Base-by-base conservation (phyloP, 2,113 vertebrate species). In the Colinus virginianus region DNA sequence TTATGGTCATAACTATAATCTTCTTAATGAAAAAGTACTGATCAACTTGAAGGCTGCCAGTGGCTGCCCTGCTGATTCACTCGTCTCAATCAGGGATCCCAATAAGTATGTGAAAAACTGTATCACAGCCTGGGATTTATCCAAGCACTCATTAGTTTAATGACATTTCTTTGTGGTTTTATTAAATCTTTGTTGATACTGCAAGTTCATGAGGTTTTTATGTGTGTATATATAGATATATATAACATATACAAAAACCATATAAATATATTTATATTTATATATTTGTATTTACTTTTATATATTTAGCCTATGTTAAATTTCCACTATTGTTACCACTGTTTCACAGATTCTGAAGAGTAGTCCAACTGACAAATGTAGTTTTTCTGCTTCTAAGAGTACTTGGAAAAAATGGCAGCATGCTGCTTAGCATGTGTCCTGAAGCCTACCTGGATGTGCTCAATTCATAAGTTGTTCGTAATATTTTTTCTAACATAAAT, bases 171-270 rank as follows among this genome's bases (percentile, higher is more conserved):
- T 74, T 93, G 40, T 80, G 43, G 82, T 58, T 81, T 92, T 71
- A 74, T 90, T 72, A 85, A 95, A 75, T 87, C 21, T 83, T 95
- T 80, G 13, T n/a, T 62, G 56, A 83, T 88, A 19, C 76, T 82
- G 6, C 25, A 88, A 51, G 13, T 0, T 1, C 30, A 26, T 67
- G 42, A 75, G 3, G 7, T 71, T 83, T 56, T 87, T 64, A 85
- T 48, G 46, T 15, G 56, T 17, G 32, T 4, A 12, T 48, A 22
- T 22, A 21, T 46, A 46, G 21, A 46, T 21, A 46, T 21, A 46
- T 21, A 46, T 10, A 46, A 20, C 4, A 46, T 21, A 46, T 9
- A 40, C 40, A 40, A 38, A 38, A 38, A 38, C 38, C 11, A 40
- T 40, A 40, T 40, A 12, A 12, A 40, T 40, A 40, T 11, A 40